Evolutionary conservation across 1,140 invertebrate species (phyloP), one percentile per base, ranked within the genome.

Genomic region (Aleiodes sp.): DNA sequence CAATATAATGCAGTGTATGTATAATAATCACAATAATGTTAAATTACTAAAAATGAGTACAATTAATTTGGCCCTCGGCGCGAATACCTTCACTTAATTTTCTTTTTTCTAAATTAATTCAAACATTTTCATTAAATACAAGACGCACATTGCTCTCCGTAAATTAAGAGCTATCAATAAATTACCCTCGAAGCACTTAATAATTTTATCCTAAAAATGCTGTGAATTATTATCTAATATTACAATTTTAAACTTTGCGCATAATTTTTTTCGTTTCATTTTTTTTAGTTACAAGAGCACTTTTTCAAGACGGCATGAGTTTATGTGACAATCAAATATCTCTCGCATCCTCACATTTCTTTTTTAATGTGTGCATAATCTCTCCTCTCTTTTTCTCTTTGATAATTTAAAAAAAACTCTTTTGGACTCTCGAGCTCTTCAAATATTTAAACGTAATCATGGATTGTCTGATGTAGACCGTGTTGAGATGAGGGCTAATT

Each of bases 241-340:
- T 33, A 10, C 28, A 39, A 41, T 35, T 66, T 37, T 26, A 26
- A 31, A 12, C 16, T 12, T 2, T 62, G n/a, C 7, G 14, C 8
- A 43, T 4, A 0, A 26, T 10, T 37, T 29, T 41, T 41, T 19
- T 61, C 33, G 29, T 28, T 61, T 29, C 57, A 37, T 43, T 46
- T 67, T 67, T 61, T 66, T 65, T 67, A 73, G 65, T 71, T 79
- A 79, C 81, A 83, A 83, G 79, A 82, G 81, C 81, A 82, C 82
- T 82, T 83, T 76, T 78, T 75, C 74, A 33, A 82, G 81, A 83
- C 81, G 82, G 81, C 78, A 80, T 80, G 71, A 70, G 74, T 80
- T 79, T 57, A 60, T 68, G 31, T 24, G 37, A 59, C 43, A 16
- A 28, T 29, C 37, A 26, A 59, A 41, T 39, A 43, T 31, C 14